A percentile compares a stretch with the other conserved stretches of the same genome.
Evolutionary conservation across 2,113 vertebrate species (phyloP).

Genomic region (Sclerurus mexicanus): DNA sequence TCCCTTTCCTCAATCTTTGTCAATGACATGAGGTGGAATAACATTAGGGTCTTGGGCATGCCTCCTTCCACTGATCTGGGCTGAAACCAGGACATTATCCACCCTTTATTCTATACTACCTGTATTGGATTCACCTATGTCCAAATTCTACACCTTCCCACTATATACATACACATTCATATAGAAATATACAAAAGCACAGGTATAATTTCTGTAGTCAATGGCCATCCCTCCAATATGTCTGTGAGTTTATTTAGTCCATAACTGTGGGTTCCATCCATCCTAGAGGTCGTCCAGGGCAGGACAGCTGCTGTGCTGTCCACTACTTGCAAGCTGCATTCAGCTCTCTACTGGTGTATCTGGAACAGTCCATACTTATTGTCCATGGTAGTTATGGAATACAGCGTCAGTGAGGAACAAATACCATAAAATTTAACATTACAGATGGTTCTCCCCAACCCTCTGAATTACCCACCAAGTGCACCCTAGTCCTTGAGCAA

Average conservation of each 20-base stretch:
- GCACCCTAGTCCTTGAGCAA: background rate
- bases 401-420: background rate
- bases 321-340: background rate
- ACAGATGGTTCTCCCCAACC: background rate
- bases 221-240: background rate
- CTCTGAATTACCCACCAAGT: background rate
- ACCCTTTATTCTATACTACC: background rate
- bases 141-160: background rate
- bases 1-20: background rate
- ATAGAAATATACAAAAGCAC: background rate
- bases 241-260: background rate
- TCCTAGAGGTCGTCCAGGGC: background rate
- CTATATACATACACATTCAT: background rate
- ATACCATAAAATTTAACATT: background rate
- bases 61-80: background rate
- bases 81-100: background rate
- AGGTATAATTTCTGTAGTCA: background rate
- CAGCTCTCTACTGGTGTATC: background rate
- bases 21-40: background rate
- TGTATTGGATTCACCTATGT: background rate
- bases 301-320: background rate
- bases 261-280: background rate
- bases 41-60: background rate
- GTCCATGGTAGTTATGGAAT: background rate
- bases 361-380: background rate